Conservation (phyloP, 1,140 invertebrate species). For the Sitophilus oryzae region DNA sequence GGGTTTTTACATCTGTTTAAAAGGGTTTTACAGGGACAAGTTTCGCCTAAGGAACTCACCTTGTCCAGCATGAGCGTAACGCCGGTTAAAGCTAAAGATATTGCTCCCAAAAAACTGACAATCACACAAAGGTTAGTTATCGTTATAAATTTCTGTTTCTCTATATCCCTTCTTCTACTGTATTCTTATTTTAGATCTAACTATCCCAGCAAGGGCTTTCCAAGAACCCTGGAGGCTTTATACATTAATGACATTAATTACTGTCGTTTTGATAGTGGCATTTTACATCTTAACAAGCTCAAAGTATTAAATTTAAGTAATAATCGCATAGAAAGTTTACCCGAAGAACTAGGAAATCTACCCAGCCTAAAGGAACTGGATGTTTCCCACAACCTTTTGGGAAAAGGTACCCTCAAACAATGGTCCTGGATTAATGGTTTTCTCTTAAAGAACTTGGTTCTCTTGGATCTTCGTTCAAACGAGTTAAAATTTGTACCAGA, state of each 20-base stretch:
- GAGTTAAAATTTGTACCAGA: slow-evolving; percentile 53
- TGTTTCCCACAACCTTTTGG: slow-evolving; percentile 65
- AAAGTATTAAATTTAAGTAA: slow-evolving; percentile 66
- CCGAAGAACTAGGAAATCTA: slow-evolving; percentile 64
- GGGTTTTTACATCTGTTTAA: slow-evolving; percentile 61
- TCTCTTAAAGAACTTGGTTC: slow-evolving; percentile 38
- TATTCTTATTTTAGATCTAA: slow-evolving; percentile 44
- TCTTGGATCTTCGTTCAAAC: slow-evolving; percentile 60
- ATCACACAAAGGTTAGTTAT: slow-evolving; percentile 47
- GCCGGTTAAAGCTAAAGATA: slow-evolving; percentile 42
- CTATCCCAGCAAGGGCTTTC: slow-evolving; percentile 64
- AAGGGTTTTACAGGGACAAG: slow-evolving; percentile 54
- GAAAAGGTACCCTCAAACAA: slow-evolving; percentile 46
- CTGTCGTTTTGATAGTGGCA: slow-evolving; percentile 60
- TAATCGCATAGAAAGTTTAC: slow-evolving; percentile 68
- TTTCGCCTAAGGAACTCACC: slow-evolving; percentile 50
- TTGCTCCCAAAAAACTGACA: slow-evolving; percentile 51
- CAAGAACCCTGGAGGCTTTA: slow-evolving; percentile 55
- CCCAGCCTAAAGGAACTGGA: slow-evolving; percentile 61
- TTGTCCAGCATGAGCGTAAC: slow-evolving; percentile 49
- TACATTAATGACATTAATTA: slow-evolving; percentile 54
- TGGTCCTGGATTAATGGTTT: slow-evolving; percentile 61
- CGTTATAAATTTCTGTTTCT: background rate
- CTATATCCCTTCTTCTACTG: background rate
- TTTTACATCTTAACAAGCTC: slow-evolving; percentile 59